phyloP scores from a whole-genome alignment of 2,888 invertebrate genomes.

The Cosmorhoe ocellata region DNA sequence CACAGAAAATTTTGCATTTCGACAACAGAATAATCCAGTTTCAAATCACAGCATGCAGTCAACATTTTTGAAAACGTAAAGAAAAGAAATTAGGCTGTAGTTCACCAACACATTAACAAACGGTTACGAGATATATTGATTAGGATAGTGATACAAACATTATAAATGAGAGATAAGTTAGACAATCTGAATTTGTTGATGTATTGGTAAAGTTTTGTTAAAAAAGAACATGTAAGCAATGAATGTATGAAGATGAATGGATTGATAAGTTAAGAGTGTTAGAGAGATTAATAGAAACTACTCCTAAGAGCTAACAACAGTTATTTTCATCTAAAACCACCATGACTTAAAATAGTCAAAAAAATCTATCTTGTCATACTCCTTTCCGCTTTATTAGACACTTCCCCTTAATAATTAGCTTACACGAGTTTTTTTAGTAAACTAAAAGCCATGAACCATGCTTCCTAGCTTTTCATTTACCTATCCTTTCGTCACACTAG shows the following conservation, averaged over 20 bases:
- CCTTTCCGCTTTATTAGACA: too few relatives aligned
- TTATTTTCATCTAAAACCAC: too few relatives aligned
- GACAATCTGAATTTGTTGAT: too few relatives aligned
- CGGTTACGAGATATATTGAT: not conserved
- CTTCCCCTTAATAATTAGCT: too few relatives aligned
- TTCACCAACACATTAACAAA: constrained; percentile 1
- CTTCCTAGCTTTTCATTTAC: too few relatives aligned
- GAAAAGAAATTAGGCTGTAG: constrained; percentile 45
- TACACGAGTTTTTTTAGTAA: too few relatives aligned
- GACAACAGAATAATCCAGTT: constrained; percentile 12
- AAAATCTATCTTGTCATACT: too few relatives aligned
- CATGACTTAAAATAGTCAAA: too few relatives aligned
- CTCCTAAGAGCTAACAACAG: not conserved
- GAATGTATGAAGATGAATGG: constrained; percentile 55
- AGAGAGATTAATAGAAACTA: constrained; percentile 5
- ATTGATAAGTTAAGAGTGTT: constrained; percentile 16
- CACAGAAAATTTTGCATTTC: not conserved
- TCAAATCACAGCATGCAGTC: constrained; percentile 41
- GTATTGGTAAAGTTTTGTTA: constrained; percentile 29
- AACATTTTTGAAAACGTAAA: constrained; percentile 40
- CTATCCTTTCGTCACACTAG: too few relatives aligned
- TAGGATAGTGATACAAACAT: not conserved
- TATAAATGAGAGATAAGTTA: too few relatives aligned
- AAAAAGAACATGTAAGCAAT: constrained; percentile 65
- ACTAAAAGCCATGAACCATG: too few relatives aligned